Evolutionary conservation across 2,888 invertebrate genomes (phyloP).

Genomic region (Cheilosia vernalis): DNA sequence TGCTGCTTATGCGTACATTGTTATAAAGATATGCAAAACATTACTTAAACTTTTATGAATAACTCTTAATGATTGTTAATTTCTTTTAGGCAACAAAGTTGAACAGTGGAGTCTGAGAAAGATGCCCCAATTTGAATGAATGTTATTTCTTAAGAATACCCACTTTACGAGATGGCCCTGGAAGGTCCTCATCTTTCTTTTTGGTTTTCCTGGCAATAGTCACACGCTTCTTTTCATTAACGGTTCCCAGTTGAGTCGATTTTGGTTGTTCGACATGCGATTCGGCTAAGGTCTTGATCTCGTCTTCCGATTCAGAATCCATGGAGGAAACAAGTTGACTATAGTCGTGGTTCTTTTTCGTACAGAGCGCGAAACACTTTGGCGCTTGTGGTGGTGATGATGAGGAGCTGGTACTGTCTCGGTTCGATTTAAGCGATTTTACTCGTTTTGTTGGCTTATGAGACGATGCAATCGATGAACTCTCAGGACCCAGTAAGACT

Average conservation of each 20-base stretch:
- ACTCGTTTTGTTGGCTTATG: background rate
- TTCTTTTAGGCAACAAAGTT: conserved; percentile 1
- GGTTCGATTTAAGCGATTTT: background rate
- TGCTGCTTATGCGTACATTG: conserved; percentile 45
- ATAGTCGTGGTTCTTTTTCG: conserved; percentile 27
- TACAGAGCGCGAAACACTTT: conserved; percentile 51
- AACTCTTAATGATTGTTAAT: background rate
- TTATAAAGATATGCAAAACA: background rate
- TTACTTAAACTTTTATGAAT: background rate
- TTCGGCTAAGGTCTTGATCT: background rate
- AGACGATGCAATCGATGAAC: conserved; percentile 44
- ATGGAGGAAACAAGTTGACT: background rate
- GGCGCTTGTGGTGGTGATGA: conserved; percentile 27
- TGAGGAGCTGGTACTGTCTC: background rate
- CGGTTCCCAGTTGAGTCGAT: background rate
- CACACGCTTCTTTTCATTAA: conserved; percentile 51
- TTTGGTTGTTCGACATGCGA: background rate
- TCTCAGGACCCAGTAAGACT: conserved; percentile 23
- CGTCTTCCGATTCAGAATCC: conserved; percentile 17
- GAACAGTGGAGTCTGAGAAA: background rate
- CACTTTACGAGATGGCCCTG: background rate
- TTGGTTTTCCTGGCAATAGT: conserved; percentile 44
- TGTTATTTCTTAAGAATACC: conserved; percentile 10
- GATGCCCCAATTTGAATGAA: background rate
- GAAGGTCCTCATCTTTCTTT: background rate